Evolutionary conservation across 2,113 vertebrate species (phyloP).

Genomic region (Electrona antarctica): DNA sequence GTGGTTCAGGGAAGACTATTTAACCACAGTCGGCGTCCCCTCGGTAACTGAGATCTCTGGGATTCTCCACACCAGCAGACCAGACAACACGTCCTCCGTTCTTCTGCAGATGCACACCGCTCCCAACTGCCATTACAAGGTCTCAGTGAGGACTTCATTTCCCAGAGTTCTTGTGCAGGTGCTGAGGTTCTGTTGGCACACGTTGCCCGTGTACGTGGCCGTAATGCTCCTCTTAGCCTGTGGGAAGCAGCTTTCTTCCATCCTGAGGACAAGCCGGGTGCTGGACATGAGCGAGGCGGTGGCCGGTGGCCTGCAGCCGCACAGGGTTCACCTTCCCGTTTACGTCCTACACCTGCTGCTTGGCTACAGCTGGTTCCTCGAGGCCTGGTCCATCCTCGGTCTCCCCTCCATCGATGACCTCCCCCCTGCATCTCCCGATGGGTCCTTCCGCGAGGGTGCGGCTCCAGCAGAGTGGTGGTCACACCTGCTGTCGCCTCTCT

Average conservation of each 20-base stretch:
- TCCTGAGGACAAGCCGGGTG: slow-evolving; percentile 79
- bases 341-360: slow-evolving; percentile 84
- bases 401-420: slow-evolving; percentile 72
- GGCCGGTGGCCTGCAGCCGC: slow-evolving; percentile 85
- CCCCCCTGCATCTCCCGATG: slow-evolving; percentile 59
- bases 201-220: slow-evolving; percentile 87
- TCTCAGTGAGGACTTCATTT: slow-evolving; percentile 88
- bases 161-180: slow-evolving; percentile 87
- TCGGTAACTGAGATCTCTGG: slow-evolving; percentile 87
- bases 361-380: slow-evolving; percentile 74
- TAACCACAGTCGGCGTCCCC: slow-evolving; percentile 83
- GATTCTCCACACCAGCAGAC: slow-evolving; percentile 88
- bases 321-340: slow-evolving; percentile 87
- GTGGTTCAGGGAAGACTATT: slow-evolving; percentile 92
- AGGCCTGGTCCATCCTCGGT: slow-evolving; percentile 62
- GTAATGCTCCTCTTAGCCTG: slow-evolving; percentile 88
- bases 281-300: slow-evolving; percentile 80
- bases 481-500: slow-evolving; percentile 85
- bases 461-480: slow-evolving; percentile 71
- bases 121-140: slow-evolving; percentile 92
- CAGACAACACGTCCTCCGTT: slow-evolving; percentile 80
- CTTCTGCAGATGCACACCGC: slow-evolving; percentile 90
- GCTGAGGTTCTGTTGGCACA: slow-evolving; percentile 87
- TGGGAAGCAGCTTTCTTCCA: slow-evolving; percentile 83
- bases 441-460: slow-evolving; percentile 7